Evolutionary conservation across 2,113 vertebrate genomes (phyloP), one percentile per base, ranked within the genome.

Genomic region (Prolemur simus): DNA sequence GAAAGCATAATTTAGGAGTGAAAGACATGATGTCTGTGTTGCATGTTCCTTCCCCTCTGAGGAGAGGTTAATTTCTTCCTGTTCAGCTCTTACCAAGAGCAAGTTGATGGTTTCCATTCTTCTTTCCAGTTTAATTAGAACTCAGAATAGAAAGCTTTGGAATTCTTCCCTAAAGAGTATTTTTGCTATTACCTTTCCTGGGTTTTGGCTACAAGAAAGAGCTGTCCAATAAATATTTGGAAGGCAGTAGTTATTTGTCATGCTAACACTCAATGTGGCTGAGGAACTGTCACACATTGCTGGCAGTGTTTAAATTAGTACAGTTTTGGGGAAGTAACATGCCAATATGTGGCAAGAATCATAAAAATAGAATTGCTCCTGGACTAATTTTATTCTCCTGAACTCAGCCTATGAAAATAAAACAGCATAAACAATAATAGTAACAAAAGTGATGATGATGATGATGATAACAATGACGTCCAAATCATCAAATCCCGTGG

Each of bases 321-420:
- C 10, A 37, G 8, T 74, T 87, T 80, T 73, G 58, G 10, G 42
- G 66, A 89, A 87, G 80, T 25, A 80, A 27, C 45, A 60, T 27
- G 13, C 11, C 32, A 60, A 29, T 37, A 7, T 52, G 15, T 47
- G 74, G 49, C 29, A 94, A 56, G 45, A 81, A 54, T 29, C 21
- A 56, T 32, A 89, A 49, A 37, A 49, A 74, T 2, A 76, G 34
- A 58, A 64, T 86, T 77, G 20, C 15, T 93, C n/a, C 10, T 37
- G n/a, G n/a, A n/a, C 34, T 66, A 0, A 6, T 64, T 85, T 88
- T 68, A n/a, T 32, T 91, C n/a, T 52, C 78, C 66, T 14, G 34
- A 92, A 82, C 21, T 58, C 69, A 71, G 14, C 47, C 14, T 96
- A 77, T 18, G 34, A 68, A 88, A 94, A 94, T 58, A 81, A 96